Evolutionary conservation across 2,113 vertebrate genomes (phyloP), one percentile per base, ranked within the genome.

Genomic region (Malurus cyaneus): DNA sequence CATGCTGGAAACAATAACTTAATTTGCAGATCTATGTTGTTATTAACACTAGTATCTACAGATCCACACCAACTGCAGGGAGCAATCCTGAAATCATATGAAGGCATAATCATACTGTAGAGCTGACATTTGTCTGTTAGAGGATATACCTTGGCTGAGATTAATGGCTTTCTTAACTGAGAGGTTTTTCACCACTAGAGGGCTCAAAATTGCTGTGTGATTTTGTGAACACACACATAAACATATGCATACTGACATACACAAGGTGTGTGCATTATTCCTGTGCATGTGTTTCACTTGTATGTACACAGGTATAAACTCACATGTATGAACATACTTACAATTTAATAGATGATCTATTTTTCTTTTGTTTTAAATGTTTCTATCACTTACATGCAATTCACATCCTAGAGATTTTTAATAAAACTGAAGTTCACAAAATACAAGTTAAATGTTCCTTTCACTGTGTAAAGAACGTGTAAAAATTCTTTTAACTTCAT

Each of bases 161-260:
- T 31, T 23, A 87, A 65, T 25, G 7, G 15, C 39, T 57, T 80
- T 86, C 67, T 32, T 61, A 60, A 46, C n/a, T 4, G 28, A 67
- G 53, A 86, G 39, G 31, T 74, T 91, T 80, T 49, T 94, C 74
- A 41, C 95, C 96, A 96, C 94, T 95, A 97, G 95, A 96, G 95
- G 95, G 96, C 96, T 93, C 88, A 96, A 83, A 94, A 86, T 64
- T 93, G 87, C 93, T 89, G 12, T 57, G 11, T 16, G 39, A 70
- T 56, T 73, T 76, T 88, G 46, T 59, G 59, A 54, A 46, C 26
- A 26, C 8, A 65, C 20, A 6, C 13, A 64, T 60, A 81, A 87
- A 72, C 14, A 25, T n/a, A 54, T 21, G 29, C 6, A 47, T 8
- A 42, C 2, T 50, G 16, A 56, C 2, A 31, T 4, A 41, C 15